phyloP scores from a whole-genome alignment of 2,888 invertebrate species.

The Bimastos eiseni region DNA sequence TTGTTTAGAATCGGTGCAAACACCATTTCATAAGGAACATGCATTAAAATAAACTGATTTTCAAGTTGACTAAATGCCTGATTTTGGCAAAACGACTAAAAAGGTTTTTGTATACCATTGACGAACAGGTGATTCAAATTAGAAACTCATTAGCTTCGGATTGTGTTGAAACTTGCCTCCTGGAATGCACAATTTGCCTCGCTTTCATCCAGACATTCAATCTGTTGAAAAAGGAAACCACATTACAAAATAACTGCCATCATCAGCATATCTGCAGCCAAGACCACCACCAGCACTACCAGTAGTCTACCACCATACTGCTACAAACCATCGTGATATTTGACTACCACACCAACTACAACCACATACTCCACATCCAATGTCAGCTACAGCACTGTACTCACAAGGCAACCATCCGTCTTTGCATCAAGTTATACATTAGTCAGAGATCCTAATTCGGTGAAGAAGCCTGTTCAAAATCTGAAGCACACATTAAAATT shows the following conservation, averaged over 20 bases:
- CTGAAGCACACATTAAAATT: neutral
- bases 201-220: constrained; percentile 19
- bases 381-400: neutral
- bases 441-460: neutral
- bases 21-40: no score
- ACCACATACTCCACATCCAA: neutral
- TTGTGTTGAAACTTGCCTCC: neutral
- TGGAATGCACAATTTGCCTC: neutral
- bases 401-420: neutral
- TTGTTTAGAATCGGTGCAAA: no score
- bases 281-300: neutral
- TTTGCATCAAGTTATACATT: neutral
- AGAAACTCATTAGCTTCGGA: neutral
- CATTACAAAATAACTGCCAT: neutral
- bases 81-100: neutral
- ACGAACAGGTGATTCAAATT: neutral
- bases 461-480: neutral
- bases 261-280: neutral
- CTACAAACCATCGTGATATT: no score
- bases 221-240: neutral
- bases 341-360: neutral
- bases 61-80: no score
- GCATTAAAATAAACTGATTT: no score
- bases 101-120: neutral
- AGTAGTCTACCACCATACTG: neutral